Evolutionary conservation across 2,888 invertebrate species (phyloP), one percentile per base, ranked within the genome.

Genomic region (Isotomurus palustris): DNA sequence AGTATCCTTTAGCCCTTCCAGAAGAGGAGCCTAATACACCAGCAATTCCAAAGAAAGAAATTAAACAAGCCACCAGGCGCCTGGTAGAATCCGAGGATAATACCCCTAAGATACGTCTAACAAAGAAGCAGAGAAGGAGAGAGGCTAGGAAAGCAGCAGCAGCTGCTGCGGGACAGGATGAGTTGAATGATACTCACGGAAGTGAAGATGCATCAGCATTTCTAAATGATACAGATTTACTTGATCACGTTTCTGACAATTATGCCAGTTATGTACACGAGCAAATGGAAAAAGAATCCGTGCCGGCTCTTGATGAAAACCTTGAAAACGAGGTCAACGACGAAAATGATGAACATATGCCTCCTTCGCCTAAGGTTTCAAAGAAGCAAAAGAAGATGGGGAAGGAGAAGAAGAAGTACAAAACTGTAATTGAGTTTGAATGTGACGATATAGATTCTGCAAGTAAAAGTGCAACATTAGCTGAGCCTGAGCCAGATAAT

Each of bases 1-100:
- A 78, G 54, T 88, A 86, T 75, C 89, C 89, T 0, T 74, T 88
- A 12, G 84, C 82, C 1, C 4, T 64, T 27, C 60, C 57, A 3
- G 41, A 62, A 17, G 61, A 62, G 17, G 56, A 45, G 8, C 3
- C 36, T 2, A 38, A 44, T 17, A 60, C 50, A 22, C 64, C 62
- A 12, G 65, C 67, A 0, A 58, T 69, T 38, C 49, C 54, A 10
- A 40, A 57, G 12, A 63, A 64, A 51, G 60, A 62, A 41, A 24
- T 68, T 6, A 49, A 64, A 17, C 53, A 48, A 27, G 67, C 68
- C 17, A 59, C 67, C 2, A 36, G 55, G 19, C 60, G 66, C 17
- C 48, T 67, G 12, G 6, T 67, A 0, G 52, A 64, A 35, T 6
- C 54, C 10, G 63, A 69, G 43, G 55, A 17, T 40, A 14, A n/a